These are phyloP conservation scores for Imbricaverruca yamaguchii DNA, from an alignment of 2,888 invertebrate species.

Conservation along the genomic window DNA sequence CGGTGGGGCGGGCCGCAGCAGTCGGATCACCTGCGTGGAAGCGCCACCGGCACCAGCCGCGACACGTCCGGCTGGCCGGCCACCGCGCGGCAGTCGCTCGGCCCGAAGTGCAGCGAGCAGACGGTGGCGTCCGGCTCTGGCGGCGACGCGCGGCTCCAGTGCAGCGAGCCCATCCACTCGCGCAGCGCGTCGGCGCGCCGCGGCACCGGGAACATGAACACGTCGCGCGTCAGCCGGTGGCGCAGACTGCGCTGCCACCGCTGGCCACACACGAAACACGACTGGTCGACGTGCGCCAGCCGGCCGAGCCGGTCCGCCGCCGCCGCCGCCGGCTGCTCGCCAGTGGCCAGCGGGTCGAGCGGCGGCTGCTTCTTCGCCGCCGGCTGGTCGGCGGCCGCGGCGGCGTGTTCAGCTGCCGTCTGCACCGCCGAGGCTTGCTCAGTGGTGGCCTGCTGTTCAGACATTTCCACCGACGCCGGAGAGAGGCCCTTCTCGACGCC, in stretches of 20 bases:
- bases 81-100: not conserved
- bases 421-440: no score
- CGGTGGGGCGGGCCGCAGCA: no score
- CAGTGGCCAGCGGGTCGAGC: no score
- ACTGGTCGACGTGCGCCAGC: constrained; percentile 2
- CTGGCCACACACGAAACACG: constrained; percentile 7
- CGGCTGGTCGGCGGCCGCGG: not conserved
- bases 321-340: no score
- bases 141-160: not conserved
- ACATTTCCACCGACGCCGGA: no score
- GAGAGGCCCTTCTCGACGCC: no score
- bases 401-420: no score
- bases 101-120: constrained; percentile 20
- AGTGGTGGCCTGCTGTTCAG: no score
- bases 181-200: not conserved
- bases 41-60: constrained; percentile 6
- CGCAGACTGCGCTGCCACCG: constrained; percentile 21
- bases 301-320: not conserved
- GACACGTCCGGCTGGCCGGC: not conserved
- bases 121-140: not conserved
- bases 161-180: not conserved
- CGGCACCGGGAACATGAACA: constrained; percentile 15
- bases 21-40: not conserved
- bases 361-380: no score
- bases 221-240: not conserved